Base-by-base conservation (phyloP, 92 coral and sea anemone genomes). In the Metridium senile region DNA sequence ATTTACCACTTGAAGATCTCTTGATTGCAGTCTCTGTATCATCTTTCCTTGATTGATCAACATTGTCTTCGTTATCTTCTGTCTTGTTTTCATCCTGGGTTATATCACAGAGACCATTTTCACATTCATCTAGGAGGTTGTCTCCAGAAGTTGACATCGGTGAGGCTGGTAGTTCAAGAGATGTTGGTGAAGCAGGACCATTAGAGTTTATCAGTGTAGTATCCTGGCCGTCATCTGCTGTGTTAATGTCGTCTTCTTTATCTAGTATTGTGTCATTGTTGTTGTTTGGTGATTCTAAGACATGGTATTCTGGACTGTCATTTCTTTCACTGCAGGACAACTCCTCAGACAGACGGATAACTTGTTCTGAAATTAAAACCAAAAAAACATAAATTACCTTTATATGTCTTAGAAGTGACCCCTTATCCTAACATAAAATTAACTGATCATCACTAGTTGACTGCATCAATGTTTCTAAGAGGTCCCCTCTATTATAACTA, bases 1-100 rank as follows among this genome's bases (percentile, higher is more conserved):
- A 89, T 76, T 91, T 91, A 0, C 97, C 97, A 72, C 93, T 91
- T n/a, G 97, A 85, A 13, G 97, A 76, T 72, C 97, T 85, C 62
- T 91, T 91, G 47, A 91, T 85, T 66, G 78, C 67, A 51, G 87
- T 91, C 43, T 85, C 92, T 2, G 77, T 65, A 58, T 74, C 72
- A 33, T 74, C 84, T 58, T 75, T 74, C 13, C 62, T 70, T 6
- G 70, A 62, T 22, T 58, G 21, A 74, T 71, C 59, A 21, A 6
- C 3, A 22, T 61, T 61, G 29, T 61, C 66, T 19, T 77, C 51
- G n/a, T 43, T 72, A 25, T 21, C 59, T 49, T 11, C 67, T 58
- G 66, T 27, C 26, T 18, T 16, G 2, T 25, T 19, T 16, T 46
- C 57, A 26, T 77, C 77, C 43, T 1, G 20, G 13, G 72, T 22